Evolutionary conservation across 2,888 invertebrate genomes (phyloP).

Genomic region (Lamellibrachia columna): DNA sequence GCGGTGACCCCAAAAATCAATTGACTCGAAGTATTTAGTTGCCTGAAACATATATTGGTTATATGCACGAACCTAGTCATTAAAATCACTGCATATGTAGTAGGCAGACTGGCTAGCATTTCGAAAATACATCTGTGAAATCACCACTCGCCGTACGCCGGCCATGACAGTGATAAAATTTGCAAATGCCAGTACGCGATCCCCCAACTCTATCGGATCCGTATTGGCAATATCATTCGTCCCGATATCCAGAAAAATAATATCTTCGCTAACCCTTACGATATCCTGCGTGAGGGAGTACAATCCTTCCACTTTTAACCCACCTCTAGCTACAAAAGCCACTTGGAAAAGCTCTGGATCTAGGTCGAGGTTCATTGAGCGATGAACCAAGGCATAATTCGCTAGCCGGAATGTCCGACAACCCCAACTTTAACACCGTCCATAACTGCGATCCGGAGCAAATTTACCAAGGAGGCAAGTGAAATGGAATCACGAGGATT

Average conservation of each 20-base stretch:
- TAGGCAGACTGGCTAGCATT: not conserved
- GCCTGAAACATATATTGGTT: too few relatives aligned
- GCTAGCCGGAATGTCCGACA: not conserved
- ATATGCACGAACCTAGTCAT: too few relatives aligned
- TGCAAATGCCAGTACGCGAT: not conserved
- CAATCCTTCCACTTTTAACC: not conserved
- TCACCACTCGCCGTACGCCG: not conserved
- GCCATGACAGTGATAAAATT: not conserved
- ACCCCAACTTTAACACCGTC: not conserved
- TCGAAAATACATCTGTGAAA: not conserved
- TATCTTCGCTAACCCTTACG: too few relatives aligned
- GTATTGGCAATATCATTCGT: not conserved
- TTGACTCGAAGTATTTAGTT: too few relatives aligned
- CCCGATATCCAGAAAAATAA: not conserved
- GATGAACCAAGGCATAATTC: not conserved
- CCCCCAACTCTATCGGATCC: not conserved
- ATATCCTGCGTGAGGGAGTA: too few relatives aligned
- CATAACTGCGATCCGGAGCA: too few relatives aligned
- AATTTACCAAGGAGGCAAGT: too few relatives aligned
- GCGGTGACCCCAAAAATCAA: too few relatives aligned
- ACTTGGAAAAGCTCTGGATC: too few relatives aligned
- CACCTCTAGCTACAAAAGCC: too few relatives aligned
- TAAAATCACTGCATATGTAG: too few relatives aligned
- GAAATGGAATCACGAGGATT: too few relatives aligned
- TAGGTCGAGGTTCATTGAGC: not conserved